These are phyloP conservation scores for Pterostichus niger DNA, from an alignment of 2,888 invertebrate species.

Conservation along the genomic window DNA sequence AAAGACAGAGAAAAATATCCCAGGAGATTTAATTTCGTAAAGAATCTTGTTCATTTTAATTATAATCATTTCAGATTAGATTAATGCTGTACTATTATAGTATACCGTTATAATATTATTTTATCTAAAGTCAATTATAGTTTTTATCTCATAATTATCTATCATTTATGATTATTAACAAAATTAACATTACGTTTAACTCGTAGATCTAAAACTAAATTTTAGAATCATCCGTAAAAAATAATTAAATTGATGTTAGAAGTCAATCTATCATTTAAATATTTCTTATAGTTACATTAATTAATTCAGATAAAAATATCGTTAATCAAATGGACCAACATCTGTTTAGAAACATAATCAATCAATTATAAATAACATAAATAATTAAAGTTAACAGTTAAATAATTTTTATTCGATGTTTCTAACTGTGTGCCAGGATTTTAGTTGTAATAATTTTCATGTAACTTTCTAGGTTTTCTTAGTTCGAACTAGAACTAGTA, in stretches of 20 bases:
- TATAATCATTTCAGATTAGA: neutral
- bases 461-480: neutral
- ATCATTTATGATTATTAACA: constrained; percentile 48
- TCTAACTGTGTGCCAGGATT: neutral
- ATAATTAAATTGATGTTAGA: constrained; percentile 32
- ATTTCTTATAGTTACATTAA: constrained; percentile 27
- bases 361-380: constrained; percentile 38
- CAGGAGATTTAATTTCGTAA: constrained; percentile 6
- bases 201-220: neutral
- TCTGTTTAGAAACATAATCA: constrained; percentile 27
- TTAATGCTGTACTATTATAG: neutral
- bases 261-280: constrained; percentile 42
- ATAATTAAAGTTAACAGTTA: constrained; percentile 30
- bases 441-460: neutral
- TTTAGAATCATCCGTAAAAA: constrained; percentile 12
- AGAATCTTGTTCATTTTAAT: neutral
- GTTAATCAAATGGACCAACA: constrained; percentile 53
- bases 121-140: neutral
- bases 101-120: constrained; percentile 30
- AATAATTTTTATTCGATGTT: constrained; percentile 3
- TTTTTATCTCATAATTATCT: constrained; percentile 31
- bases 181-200: constrained; percentile 20
- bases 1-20: constrained; percentile 3
- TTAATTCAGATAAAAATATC: constrained; percentile 53
- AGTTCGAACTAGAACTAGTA: constrained; percentile 12